Evolutionary conservation across 2,888 invertebrate genomes (phyloP), one percentile per base, ranked within the genome.

Genomic region (Ferrisia virgata): DNA sequence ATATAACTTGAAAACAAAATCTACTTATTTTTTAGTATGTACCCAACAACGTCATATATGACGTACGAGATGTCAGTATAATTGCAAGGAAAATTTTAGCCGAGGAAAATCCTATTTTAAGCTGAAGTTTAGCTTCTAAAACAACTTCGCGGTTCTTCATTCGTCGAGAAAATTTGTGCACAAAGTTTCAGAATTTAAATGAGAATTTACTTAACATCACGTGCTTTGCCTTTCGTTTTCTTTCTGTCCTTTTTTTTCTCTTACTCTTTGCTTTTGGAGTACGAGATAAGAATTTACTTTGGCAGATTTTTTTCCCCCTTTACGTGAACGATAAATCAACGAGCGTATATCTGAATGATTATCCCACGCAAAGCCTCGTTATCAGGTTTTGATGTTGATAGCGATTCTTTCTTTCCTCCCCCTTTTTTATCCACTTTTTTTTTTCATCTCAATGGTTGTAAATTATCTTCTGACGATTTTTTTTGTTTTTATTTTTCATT

Each of bases 151-250:
- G 58, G 58, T 64, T 64, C 28, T 28, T 13, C 58, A 28, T 64
- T 28, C 58, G 25, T 25, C 28, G 58, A 9, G 28, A 25, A 28
- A 64, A 28, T 64, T 64, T 64, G 58, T 13, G 25, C 58, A 1
- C 6, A 72, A 72, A 72, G 72, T 72, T 72, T 31, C 15, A 33
- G 72, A 72, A 72, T 72, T 72, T 72, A 33, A 72, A 72, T 72
- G 33, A 72, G 72, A 72, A 72, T 72, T 72, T 72, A 72, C 72
- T 72, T 72, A 72, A 72, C 72, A 72, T 33, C 72, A 72, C 72
- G 72, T 72, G 72, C 18, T 36, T 72, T 5, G 33, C 18, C 5
- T 72, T 72, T 72, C 22, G 13, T 8, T 72, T 72, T 33, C n/a
- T 18, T 72, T 72, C 8, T 8, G 3, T 0, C 15, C 3, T 47